These are phyloP conservation scores for Boulengeromyrus knoepffleri DNA, from an alignment of 2,113 vertebrate genomes.

Conservation along the genomic window DNA sequence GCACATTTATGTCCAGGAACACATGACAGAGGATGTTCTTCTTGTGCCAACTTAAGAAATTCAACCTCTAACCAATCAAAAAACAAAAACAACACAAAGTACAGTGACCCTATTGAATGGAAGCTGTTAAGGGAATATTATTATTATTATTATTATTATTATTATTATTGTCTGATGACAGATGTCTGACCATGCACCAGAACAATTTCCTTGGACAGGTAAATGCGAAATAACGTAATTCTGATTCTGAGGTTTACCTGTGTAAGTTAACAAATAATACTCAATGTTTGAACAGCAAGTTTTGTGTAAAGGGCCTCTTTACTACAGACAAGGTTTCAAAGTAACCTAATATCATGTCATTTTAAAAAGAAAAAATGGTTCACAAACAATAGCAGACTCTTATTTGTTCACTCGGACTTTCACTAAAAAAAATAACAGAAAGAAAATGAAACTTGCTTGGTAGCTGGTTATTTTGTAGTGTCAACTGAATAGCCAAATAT, in stretches of 20 bases:
- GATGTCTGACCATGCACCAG: too few relatives aligned
- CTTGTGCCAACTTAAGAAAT: neutral
- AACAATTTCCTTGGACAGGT: too few relatives aligned
- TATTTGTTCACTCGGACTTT: neutral
- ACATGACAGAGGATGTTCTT: neutral
- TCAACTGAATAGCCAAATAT: neutral
- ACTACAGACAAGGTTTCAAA: neutral
- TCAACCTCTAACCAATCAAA: neutral
- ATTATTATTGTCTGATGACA: too few relatives aligned
- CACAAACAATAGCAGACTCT: neutral
- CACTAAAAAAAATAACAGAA: neutral
- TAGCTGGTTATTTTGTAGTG: neutral
- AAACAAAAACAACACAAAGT: too few relatives aligned
- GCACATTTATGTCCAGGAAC: neutral
- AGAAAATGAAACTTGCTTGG: neutral
- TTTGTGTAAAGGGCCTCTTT: neutral
- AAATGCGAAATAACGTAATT: too few relatives aligned
- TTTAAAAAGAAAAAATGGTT: neutral
- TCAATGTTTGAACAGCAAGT: neutral
- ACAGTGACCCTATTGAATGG: too few relatives aligned
- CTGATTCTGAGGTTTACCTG: too few relatives aligned
- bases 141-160: too few relatives aligned
- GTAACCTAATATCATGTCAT: neutral
- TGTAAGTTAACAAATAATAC: neutral
- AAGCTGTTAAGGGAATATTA: too few relatives aligned